Evolutionary conservation across 2,113 vertebrate species (phyloP), one percentile per base, ranked within the genome.

Genomic region (Saimiri boliviensis): DNA sequence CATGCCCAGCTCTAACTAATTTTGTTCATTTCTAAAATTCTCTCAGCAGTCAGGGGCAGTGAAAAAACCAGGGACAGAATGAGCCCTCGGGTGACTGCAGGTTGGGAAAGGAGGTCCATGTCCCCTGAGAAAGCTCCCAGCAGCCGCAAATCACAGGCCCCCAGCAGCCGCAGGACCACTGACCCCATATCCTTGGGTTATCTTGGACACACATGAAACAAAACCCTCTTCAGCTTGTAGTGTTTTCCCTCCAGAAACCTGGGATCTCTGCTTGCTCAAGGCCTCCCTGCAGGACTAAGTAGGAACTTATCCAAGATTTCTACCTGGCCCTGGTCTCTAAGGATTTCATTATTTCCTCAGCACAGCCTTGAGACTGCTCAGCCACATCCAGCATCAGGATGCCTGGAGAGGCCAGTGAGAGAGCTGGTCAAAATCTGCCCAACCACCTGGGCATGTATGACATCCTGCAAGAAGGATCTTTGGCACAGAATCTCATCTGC

Each of bases 401-500:
- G 49, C 27, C 30, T 85, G 52, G 83, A 79, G 66, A 90, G 16
- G 37, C 52, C 52, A 23, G 47, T 10, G 4, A 96, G 85, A 82
- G 84, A 74, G 23, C 45, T 89, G 37, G 45, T 47, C 66, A 60
- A 83, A 93, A 60, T 49, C 86, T 2, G 35, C 49, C 60, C 70
- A 8, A 13, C 52, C 6, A 73, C 90, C 70, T 0, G 0, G 20
- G 35, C 25, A 6, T 16, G 3, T 49, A 45, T 79, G 45, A 76
- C 83, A 70, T 6, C 63, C 45, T 47, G 30, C 1, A 5, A 89
- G 66, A 6, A 80, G 66, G 20, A 45, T 27, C 49, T 35, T 40
- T 92, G 91, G 70, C 37, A 92, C 7, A 54, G 89, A 97, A 9
- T 12, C 96, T 76, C 23, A 68, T 12, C 70, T 91, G 49, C 56